These are phyloP conservation scores for Galleria mellonella DNA, from an alignment of 1,140 invertebrate genomes.

Conservation along the genomic window DNA sequence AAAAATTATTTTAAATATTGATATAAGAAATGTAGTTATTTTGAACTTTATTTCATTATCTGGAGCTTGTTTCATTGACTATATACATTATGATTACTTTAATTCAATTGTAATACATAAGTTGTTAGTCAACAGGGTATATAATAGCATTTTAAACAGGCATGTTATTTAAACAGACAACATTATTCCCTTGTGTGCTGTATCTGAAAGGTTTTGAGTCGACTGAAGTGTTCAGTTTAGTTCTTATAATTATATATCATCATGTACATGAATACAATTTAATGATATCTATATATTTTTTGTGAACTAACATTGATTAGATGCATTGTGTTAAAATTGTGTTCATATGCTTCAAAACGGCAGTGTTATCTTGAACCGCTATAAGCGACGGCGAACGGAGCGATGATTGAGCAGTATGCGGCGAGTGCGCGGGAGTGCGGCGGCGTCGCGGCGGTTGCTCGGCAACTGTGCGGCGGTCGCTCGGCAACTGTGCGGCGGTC, in stretches of 20 bases:
- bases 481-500: neutral
- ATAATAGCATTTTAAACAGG: slow-evolving; percentile 11
- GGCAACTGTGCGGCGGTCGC: neutral
- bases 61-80: neutral
- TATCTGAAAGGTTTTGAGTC: neutral
- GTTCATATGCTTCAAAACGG: too few species aligned
- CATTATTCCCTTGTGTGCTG: neutral
- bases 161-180: slow-evolving; percentile 1
- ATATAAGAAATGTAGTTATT: neutral
- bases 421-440: neutral
- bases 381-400: too few species aligned
- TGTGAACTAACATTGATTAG: too few species aligned
- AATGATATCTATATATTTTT: too few species aligned
- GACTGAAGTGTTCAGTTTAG: too few species aligned
- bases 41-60: too few species aligned
- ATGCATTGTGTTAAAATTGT: too few species aligned
- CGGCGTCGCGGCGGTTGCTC: neutral
- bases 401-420: too few species aligned
- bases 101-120: slow-evolving; percentile 2
- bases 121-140: slow-evolving; percentile 18
- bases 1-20: neutral
- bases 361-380: too few species aligned
- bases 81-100: slow-evolving; percentile 6
- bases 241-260: too few species aligned
- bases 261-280: too few species aligned